Conservation (phyloP, 2,888 invertebrate species). For the Hirtodrosophila confusa region DNA sequence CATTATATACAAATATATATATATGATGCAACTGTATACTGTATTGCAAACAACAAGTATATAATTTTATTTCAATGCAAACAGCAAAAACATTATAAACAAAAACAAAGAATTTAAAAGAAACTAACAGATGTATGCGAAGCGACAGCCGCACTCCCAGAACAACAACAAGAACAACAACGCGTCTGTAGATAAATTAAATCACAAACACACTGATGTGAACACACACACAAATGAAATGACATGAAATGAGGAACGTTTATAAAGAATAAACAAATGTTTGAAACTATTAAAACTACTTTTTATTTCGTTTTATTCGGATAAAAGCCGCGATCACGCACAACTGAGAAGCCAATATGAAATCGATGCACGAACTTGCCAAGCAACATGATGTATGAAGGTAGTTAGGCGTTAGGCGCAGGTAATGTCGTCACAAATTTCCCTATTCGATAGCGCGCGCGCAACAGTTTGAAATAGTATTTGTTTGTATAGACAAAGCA, state of each 20-base stretch:
- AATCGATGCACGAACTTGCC: too few relatives aligned
- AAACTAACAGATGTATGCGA: conserved; percentile 45
- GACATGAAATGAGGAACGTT: conserved; percentile 81
- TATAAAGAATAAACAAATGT: conserved; percentile 83
- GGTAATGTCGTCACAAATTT: too few relatives aligned
- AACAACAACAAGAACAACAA: conserved; percentile 46
- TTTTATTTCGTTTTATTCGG: conserved; percentile 32
- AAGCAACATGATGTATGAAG: too few relatives aligned
- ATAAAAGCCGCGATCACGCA: too few relatives aligned
- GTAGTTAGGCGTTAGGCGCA: too few relatives aligned
- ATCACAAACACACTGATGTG: conserved; percentile 52
- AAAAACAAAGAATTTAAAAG: conserved; percentile 50
- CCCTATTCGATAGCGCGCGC: too few relatives aligned
- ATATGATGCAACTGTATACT: conserved; percentile 46
- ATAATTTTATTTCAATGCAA: conserved; percentile 65
- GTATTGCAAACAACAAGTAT: conserved; percentile 61
- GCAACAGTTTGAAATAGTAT: not conserved
- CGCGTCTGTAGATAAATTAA: conserved; percentile 80
- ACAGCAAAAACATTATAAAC: conserved; percentile 23
- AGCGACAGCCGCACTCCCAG: too few relatives aligned
- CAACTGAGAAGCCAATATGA: too few relatives aligned
- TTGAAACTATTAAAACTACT: conserved; percentile 76
- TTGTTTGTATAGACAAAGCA: not conserved
- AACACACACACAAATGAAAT: conserved; percentile 48
- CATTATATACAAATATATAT: conserved; percentile 43